These are phyloP conservation scores for Lucifuga dentata DNA, from an alignment of 2,113 vertebrate species.

Conservation along the genomic window DNA sequence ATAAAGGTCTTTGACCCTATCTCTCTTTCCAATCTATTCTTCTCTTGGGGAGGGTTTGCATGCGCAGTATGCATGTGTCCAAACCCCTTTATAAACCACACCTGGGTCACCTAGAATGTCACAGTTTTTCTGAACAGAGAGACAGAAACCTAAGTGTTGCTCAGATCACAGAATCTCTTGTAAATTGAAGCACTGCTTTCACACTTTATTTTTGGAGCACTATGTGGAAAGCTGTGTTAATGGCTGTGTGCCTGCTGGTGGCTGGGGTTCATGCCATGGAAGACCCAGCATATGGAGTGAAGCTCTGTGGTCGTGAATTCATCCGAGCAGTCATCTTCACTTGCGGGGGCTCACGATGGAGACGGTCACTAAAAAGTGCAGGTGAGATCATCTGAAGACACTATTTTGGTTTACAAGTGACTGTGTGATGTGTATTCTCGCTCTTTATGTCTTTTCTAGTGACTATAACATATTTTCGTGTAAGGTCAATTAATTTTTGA, in stretches of 20 bases:
- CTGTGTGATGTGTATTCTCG: no score
- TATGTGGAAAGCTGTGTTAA: constrained; percentile 79
- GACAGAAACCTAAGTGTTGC: constrained; percentile 35
- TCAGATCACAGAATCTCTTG: constrained; percentile 12
- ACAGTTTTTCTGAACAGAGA: constrained; percentile 51
- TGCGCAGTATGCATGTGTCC: constrained; percentile 37
- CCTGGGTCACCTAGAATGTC: constrained; percentile 55
- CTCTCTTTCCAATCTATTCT: constrained; percentile 67
- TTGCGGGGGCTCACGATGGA: constrained; percentile 90
- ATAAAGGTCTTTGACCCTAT: constrained; percentile 81
- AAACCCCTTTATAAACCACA: constrained; percentile 76
- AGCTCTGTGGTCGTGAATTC: constrained; percentile 90
- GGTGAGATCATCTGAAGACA: constrained; percentile 65
- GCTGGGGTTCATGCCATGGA: constrained; percentile 70
- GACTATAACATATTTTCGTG: no score
- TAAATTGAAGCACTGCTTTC: not conserved
- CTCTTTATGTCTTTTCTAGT: no score
- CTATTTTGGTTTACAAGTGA: no score
- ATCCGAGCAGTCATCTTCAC: constrained; percentile 90
- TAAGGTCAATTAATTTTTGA: no score
- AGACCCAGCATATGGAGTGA: constrained; percentile 82
- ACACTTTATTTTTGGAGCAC: constrained; percentile 13
- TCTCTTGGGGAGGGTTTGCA: constrained; percentile 37
- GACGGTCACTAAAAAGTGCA: constrained; percentile 71
- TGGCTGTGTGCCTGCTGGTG: constrained; percentile 81